Conservation (phyloP, 2,113 vertebrate genomes). For the Lipophrys pholis region DNA sequence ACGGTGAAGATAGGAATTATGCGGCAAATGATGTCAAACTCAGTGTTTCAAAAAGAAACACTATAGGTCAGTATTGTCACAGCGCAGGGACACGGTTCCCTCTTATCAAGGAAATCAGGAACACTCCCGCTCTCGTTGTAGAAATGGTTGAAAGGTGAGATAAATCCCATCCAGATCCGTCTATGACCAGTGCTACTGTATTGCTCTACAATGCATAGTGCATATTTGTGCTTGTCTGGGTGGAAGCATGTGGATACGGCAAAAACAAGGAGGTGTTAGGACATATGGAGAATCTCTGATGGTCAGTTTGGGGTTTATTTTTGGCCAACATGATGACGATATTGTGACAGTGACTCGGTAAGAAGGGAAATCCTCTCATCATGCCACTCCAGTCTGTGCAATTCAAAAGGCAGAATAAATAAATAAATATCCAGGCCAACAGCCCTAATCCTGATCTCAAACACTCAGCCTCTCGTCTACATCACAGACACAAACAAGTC, state of each 20-base stretch:
- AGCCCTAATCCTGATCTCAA: slow-evolving; percentile 52
- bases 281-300: not conserved
- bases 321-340: not conserved
- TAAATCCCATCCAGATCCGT: slow-evolving; percentile 23
- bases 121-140: slow-evolving; percentile 4
- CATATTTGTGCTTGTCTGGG: slow-evolving; percentile 73
- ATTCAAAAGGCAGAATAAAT: slow-evolving; percentile 72
- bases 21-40: slow-evolving; percentile 31
- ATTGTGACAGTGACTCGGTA: slow-evolving; percentile 19
- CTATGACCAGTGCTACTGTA: slow-evolving; percentile 42
- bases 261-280: not conserved
- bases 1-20: slow-evolving; percentile 25
- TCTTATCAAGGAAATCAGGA: not conserved
- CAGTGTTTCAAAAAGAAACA: slow-evolving; percentile 24
- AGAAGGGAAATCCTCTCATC: slow-evolving; percentile 30
- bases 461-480: slow-evolving; percentile 25
- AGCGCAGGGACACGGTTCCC: not conserved
- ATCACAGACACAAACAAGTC: slow-evolving; percentile 50
- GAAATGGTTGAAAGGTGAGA: slow-evolving; percentile 6
- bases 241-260: slow-evolving; percentile 38
- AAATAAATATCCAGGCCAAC: slow-evolving; percentile 55
- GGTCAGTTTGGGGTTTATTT: not conserved
- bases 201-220: slow-evolving; percentile 68
- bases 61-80: not conserved
- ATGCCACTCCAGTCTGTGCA: slow-evolving; percentile 41